Base-by-base conservation (phyloP, 2,888 invertebrate genomes). In the Brenthis hecate region DNA sequence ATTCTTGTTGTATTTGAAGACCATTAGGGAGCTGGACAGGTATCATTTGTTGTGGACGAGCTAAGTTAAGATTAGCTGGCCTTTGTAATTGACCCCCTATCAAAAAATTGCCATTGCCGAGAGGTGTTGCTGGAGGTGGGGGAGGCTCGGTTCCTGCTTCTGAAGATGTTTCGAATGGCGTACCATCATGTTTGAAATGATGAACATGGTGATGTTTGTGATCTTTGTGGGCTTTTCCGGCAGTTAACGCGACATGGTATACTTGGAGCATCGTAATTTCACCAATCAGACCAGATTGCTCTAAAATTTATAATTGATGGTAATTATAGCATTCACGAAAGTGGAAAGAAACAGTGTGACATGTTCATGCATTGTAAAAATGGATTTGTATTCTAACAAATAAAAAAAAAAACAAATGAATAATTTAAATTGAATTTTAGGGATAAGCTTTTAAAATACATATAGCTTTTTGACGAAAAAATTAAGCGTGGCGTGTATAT, bases 191-290 rank as follows among this genome's bases (percentile, higher is more conserved):
- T 78, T 95, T 96, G 80, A 95, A 96, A 78, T 96, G 96, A 82
- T 97, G 96, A 0, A 95, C 97, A 85, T 97, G 97, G 81, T 97
- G 97, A 80, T 97, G 97, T 80, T 97, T 97, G 86, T 97, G 97
- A 80, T 97, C 96, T 74, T 95, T 96, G 87, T 97, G 97, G 0
- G 97, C 97, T 85, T 97, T 97, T 0, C 97, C 97, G 2, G 97
- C 97, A 3, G 96, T 96, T 69, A 97, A 82, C 0, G 97, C 97
- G 0, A 97, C 96, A 70, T 94, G 95, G 87, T 97, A 97, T 19
- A 97, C 85, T 82, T 97, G 96, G 0, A 97, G 85, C 94, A 97
- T 95, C 2, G 97, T 97, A 69, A 97, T 83, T 88, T 97, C 97
- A 3, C 96, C 96, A 68, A 96, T 85, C 77, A 95, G 89, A 55